A percentile compares a stretch with the other conserved stretches of the same genome.
These are phyloP conservation scores for Heteromyza rotundicornis DNA, from an alignment of 2,888 invertebrate species.

Conservation along the genomic window DNA sequence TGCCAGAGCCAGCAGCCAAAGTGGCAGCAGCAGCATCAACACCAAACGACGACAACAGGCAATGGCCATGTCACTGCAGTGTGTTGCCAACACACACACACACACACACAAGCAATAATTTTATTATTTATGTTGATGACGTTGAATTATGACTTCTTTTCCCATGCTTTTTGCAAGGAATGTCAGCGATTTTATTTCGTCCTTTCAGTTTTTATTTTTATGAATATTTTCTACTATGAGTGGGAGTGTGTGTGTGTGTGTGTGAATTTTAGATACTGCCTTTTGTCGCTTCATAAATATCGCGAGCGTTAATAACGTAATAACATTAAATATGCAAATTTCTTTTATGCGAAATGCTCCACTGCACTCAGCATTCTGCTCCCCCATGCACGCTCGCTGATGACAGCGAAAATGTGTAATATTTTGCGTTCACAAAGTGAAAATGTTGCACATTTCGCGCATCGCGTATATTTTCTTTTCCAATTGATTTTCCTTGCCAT, in stretches of 20 bases:
- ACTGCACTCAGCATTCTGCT: slow-evolving; percentile 41
- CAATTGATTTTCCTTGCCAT: slow-evolving; percentile 49
- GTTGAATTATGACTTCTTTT: not conserved
- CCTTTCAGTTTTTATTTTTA: not conserved
- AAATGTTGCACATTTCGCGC: slow-evolving; percentile 48
- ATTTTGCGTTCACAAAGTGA: slow-evolving; percentile 48
- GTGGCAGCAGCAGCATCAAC: slow-evolving; percentile 12
- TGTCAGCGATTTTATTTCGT: not conserved
- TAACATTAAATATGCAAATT: slow-evolving; percentile 53
- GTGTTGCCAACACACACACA: slow-evolving; percentile 14
- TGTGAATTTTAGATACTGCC: not conserved
- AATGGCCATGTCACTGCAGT: no score
- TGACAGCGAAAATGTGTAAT: slow-evolving; percentile 35
- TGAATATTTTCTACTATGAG: not conserved
- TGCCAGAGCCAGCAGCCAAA: slow-evolving; percentile 15
- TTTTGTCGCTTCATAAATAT: not conserved
- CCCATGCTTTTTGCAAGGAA: not conserved
- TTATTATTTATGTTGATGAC: not conserved
- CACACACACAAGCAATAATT: slow-evolving; percentile 3
- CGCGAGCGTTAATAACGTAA: slow-evolving; percentile 47
- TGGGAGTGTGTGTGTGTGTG: not conserved
- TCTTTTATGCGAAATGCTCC: slow-evolving; percentile 51
- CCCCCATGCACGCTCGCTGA: slow-evolving; percentile 24
- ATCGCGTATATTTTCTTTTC: slow-evolving; percentile 32
- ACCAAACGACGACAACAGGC: not conserved